Percentiles rank a stretch among this genome's conserved stretches.
Conservation (phyloP, 2,888 invertebrate genomes). For the Clitarchus hookeri region DNA sequence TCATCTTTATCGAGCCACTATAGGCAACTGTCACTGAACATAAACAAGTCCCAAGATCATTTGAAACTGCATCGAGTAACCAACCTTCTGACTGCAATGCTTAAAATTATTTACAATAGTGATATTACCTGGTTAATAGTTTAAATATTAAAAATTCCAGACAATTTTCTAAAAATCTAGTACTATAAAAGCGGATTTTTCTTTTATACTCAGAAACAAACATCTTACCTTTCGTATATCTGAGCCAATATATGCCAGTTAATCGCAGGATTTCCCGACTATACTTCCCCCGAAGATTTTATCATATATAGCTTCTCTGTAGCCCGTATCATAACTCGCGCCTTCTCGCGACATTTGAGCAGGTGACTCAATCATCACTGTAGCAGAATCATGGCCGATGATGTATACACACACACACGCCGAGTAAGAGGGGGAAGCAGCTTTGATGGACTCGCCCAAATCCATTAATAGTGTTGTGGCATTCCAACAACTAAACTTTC, state of each 20-base stretch:
- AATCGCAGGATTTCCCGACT: neutral
- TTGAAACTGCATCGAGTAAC: too few relatives aligned
- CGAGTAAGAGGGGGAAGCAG: slow-evolving; percentile 28
- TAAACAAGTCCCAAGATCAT: too few relatives aligned
- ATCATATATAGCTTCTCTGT: neutral
- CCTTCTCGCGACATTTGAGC: slow-evolving; percentile 36
- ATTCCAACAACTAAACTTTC: neutral
- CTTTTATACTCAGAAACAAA: neutral
- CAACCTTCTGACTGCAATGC: too few relatives aligned
- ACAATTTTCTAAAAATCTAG: too few relatives aligned
- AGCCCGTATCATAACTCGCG: neutral
- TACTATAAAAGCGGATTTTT: neutral
- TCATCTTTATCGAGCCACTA: too few relatives aligned
- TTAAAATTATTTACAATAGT: too few relatives aligned
- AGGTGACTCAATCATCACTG: slow-evolving; percentile 38
- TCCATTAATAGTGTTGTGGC: neutral
- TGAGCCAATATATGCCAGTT: neutral
- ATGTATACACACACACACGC: slow-evolving; percentile 29
- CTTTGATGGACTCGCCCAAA: slow-evolving; percentile 32
- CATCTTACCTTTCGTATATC: neutral
- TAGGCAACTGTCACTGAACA: too few relatives aligned
- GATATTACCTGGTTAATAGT: too few relatives aligned
- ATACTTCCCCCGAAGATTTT: neutral
- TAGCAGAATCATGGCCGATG: slow-evolving; percentile 42
- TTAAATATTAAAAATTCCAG: too few relatives aligned